A percentile compares a stretch with the other conserved stretches of the same genome.
Evolutionary conservation across 2,113 vertebrate species (phyloP).

Genomic region (Notechis scutatus): DNA sequence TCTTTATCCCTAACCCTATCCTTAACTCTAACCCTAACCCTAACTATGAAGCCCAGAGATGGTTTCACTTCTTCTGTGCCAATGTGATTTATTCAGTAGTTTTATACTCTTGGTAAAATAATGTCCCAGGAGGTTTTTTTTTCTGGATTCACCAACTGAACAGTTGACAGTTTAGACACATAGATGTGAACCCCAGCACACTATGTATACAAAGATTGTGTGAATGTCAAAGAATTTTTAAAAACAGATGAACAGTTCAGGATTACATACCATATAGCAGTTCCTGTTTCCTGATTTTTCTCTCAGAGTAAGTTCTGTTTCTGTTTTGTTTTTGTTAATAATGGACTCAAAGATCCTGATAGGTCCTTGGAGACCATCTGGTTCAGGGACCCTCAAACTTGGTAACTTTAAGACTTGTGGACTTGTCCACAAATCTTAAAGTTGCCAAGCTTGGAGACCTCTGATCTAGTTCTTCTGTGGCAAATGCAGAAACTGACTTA

Average conservation of each 20-base stretch:
- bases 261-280: background rate
- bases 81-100: no score
- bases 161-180: conserved; percentile 8
- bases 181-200: conserved; percentile 22
- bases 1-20: no score
- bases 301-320: background rate
- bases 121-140: no score
- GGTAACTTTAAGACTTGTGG: no score
- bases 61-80: no score
- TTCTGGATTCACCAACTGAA: no score
- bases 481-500: background rate
- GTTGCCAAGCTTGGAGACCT: no score
- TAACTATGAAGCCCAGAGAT: no score
- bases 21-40: no score
- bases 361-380: background rate
- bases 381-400: no score
- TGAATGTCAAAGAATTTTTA: conserved; percentile 1
- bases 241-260: conserved; percentile 5
- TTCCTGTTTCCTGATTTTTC: background rate
- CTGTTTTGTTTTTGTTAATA: background rate
- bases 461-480: background rate
- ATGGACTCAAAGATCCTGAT: background rate
- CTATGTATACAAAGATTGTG: conserved; percentile 35
- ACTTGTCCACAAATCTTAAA: no score
- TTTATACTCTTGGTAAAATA: no score